A percentile compares a stretch with the other conserved stretches of the same genome.
phyloP scores from a whole-genome alignment of 2,797 vertebrate species.

The Rousettus madagascariensis region DNA sequence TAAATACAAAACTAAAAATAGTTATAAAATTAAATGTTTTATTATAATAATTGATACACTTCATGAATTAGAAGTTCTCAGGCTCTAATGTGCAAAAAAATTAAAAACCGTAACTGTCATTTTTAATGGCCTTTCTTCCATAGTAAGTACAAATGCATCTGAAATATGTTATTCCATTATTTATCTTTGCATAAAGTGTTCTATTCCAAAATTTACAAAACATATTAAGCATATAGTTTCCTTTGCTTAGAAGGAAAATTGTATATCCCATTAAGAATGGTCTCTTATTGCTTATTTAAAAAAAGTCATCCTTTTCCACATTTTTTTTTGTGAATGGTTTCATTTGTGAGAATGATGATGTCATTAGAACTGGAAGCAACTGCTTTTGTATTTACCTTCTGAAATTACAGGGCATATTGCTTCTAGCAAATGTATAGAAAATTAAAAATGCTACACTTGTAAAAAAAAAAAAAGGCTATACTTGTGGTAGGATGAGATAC shows the following conservation, averaged over 20 bases:
- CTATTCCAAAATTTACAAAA: constrained; percentile 54
- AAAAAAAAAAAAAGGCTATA: neutral
- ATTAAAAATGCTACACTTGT: constrained; percentile 23
- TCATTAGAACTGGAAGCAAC: neutral
- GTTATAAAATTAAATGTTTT: constrained; percentile 71
- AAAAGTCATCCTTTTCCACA: constrained; percentile 34
- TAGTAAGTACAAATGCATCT: constrained; percentile 55
- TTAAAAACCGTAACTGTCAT: neutral
- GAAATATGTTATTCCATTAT: constrained; percentile 65
- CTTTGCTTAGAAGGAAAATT: constrained; percentile 28
- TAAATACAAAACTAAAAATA: constrained; percentile 68
- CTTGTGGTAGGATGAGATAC: neutral
- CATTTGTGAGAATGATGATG: neutral
- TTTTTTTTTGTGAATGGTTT: neutral
- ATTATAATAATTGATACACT: constrained; percentile 66
- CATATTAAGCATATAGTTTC: constrained; percentile 33
- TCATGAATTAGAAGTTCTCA: constrained; percentile 53
- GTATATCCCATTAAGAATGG: neutral
- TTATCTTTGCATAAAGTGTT: constrained; percentile 65
- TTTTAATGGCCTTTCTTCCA: constrained; percentile 57
- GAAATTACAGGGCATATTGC: neutral
- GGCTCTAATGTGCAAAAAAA: constrained; percentile 17
- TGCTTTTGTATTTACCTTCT: neutral
- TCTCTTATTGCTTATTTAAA: neutral
- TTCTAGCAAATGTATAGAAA: neutral